Evolutionary conservation across 2,113 vertebrate genomes (phyloP), one percentile per base, ranked within the genome.

Genomic region (Tragelaphus strepsiceros): DNA sequence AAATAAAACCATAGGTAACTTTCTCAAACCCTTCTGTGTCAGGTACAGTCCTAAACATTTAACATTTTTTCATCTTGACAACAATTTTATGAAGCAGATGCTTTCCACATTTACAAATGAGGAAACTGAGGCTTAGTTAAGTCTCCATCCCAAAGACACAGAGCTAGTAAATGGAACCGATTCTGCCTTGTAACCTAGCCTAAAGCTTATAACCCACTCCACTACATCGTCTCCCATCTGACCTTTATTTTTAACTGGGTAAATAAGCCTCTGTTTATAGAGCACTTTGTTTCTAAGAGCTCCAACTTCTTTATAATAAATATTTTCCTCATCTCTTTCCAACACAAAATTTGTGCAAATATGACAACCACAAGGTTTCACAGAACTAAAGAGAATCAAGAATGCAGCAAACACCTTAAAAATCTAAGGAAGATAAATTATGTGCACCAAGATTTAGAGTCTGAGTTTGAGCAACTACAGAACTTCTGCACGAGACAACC

Each of bases 321-420:
- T 71, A 88, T 74, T 77, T 95, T 93, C 64, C 53, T 98, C 49
- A 90, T 46, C 54, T 71, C n/a, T 92, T 88, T 86, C 56, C 67
- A 91, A 64, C 86, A 43, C 56, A 95, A 96, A 80, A 87, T 77
- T 61, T n/a, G 43, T 49, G 22, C 30, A 84, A 95, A 92, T 85
- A 71, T 22, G 83, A 90, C 46, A 22, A 83, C 22, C 13, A n/a
- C 8, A 92, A 56, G 15, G 5, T 61, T 86, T 64, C 56, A 90
- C 13, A 58, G 91, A 96, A 94, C 59, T 59, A 59, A 80, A 53
- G 8, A 85, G 61, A 87, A 51, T 95, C 19, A 43, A 64, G 28
- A 61, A 39, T 67, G 61, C 7, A 80, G 49, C 14, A 74, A 91
- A 86, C 28, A 85, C n/a, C 80, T 89, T 80, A 71, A 39, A 83